A percentile compares a stretch with the other conserved stretches of the same genome.
Conservation (phyloP, 2,113 vertebrate species). For the Chrysochloris asiatica region DNA sequence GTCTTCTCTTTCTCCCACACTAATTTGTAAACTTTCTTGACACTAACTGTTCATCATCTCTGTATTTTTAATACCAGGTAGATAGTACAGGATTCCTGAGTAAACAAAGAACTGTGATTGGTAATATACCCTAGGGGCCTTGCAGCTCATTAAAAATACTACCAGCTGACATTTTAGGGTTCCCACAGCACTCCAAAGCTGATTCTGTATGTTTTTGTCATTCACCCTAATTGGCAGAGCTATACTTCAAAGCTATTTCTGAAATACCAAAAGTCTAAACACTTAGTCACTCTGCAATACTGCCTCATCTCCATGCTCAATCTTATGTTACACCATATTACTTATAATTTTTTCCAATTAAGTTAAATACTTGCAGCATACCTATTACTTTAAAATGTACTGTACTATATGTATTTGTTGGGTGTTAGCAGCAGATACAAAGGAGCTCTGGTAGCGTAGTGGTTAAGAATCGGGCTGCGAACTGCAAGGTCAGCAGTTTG, state of each 20-base stretch:
- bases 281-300: background rate
- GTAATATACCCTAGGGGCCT: background rate
- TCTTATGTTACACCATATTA: background rate
- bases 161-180: constrained; percentile 23
- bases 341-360: constrained; percentile 12
- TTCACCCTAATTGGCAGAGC: background rate
- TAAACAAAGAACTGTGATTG: background rate
- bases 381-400: background rate
- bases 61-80: background rate
- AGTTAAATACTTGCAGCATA: background rate
- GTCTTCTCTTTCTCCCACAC: background rate
- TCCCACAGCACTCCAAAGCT: background rate
- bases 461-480: too few species aligned
- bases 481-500: too few species aligned
- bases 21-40: background rate
- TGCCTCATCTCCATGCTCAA: background rate
- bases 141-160: constrained; percentile 27
- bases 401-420: background rate
- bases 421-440: background rate
- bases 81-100: background rate
- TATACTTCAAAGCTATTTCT: constrained; percentile 9
- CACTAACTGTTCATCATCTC: background rate
- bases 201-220: constrained; percentile 37
- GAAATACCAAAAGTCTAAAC: too few species aligned
- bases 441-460: too few species aligned